Conservation (phyloP, 2,888 invertebrate genomes). For the Altica lythri region DNA sequence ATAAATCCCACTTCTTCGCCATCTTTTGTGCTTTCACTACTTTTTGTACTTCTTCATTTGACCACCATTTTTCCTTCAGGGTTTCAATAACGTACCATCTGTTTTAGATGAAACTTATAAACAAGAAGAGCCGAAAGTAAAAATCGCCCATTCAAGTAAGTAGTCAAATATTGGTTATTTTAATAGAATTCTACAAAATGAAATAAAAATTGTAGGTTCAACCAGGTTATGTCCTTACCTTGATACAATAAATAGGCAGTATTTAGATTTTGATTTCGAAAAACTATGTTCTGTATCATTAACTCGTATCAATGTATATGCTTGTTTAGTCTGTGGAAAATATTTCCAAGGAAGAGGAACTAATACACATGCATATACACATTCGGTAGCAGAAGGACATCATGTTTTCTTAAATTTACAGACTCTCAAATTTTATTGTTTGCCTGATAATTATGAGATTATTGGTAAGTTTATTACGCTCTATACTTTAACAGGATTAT, state of each 20-base stretch:
- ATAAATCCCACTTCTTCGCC: too few species aligned
- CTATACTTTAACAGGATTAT: background rate
- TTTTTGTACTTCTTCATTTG: too few species aligned
- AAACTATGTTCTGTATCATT: conserved; percentile 97
- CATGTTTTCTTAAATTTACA: conserved; percentile 97
- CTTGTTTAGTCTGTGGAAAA: conserved; percentile 98
- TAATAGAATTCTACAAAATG: background rate
- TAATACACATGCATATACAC: conserved; percentile 98
- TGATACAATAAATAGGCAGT: conserved; percentile 96
- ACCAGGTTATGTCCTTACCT: conserved; percentile 85
- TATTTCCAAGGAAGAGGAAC: conserved; percentile 97
- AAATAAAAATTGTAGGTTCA: conserved; percentile 5
- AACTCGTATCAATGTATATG: conserved; percentile 98
- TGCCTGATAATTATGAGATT: conserved; percentile 99
- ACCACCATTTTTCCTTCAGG: too few species aligned
- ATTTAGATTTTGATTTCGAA: conserved; percentile 99
- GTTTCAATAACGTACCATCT: too few species aligned
- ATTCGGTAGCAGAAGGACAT: conserved; percentile 96
- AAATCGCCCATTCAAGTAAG: conserved; percentile 16
- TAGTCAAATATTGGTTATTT: background rate
- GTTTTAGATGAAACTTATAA: too few species aligned
- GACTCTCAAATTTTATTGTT: conserved; percentile 96
- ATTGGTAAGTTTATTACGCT: conserved; percentile 68
- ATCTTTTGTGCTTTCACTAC: too few species aligned
- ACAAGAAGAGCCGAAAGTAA: too few species aligned